Evolutionary conservation across 2,888 invertebrate genomes (phyloP).

Genomic region (Rotaria magnacalcarata): DNA sequence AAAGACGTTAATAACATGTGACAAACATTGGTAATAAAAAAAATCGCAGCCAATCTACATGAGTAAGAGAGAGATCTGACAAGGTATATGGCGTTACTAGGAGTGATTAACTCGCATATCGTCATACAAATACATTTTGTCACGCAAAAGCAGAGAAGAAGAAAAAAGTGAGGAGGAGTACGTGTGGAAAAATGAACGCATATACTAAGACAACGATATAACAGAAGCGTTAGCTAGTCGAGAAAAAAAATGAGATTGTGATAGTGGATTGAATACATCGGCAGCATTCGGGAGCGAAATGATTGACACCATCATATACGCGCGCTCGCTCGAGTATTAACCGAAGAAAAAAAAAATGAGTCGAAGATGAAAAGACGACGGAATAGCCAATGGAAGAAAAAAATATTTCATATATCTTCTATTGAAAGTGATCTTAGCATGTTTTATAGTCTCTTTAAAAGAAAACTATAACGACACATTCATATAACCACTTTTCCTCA

Average conservation of each 20-base stretch:
- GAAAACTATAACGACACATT: neutral
- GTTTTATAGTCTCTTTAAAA: neutral
- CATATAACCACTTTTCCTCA: no score
- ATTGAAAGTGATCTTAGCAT: neutral
- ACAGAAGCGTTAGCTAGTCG: neutral
- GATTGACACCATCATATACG: neutral
- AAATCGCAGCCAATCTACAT: neutral
- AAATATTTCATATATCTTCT: neutral
- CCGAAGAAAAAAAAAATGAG: neutral
- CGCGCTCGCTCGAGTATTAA: neutral
- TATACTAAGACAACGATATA: neutral
- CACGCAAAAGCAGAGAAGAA: neutral
- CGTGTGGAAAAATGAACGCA: neutral
- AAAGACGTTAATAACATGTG: no score
- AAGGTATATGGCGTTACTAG: neutral
- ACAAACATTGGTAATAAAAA: neutral
- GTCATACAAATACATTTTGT: neutral
- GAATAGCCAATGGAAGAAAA: neutral
- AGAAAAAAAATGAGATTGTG: slow-evolving; percentile 12
- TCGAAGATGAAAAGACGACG: neutral
- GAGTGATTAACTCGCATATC: neutral
- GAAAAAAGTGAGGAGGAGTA: neutral
- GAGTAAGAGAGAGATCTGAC: neutral
- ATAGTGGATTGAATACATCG: neutral
- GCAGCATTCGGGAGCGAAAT: neutral